phyloP scores from a whole-genome alignment of 2,888 invertebrate species.

The Argyresthia goedartella region DNA sequence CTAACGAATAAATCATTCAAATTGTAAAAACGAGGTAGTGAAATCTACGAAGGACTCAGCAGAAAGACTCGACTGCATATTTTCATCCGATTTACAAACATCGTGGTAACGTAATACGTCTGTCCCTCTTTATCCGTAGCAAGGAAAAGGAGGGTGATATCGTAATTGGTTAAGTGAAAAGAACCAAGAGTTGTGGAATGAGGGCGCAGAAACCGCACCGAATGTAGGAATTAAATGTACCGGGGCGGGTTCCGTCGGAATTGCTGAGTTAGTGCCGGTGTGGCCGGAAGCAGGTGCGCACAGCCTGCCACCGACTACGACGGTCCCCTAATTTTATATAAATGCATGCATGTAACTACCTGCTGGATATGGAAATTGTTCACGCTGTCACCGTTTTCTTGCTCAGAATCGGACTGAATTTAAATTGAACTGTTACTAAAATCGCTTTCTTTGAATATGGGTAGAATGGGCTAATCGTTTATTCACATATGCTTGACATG shows the following conservation, averaged over 20 bases:
- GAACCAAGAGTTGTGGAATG: background rate
- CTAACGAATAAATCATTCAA: constrained; percentile 5
- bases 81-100: background rate
- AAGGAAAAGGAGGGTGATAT: background rate
- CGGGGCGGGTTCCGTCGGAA: constrained; percentile 35
- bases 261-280: constrained; percentile 49
- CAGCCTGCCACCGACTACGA: constrained; percentile 30
- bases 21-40: constrained; percentile 5
- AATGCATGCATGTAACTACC: constrained; percentile 4
- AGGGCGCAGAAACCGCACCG: constrained; percentile 10
- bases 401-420: constrained; percentile 3
- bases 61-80: constrained; percentile 3
- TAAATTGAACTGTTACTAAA: no score
- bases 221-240: constrained; percentile 46
- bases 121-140: background rate
- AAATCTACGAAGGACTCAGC: constrained; percentile 9
- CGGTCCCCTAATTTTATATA: constrained; percentile 52
- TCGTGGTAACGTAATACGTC: background rate
- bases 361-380: constrained; percentile 5
- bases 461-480: no score
- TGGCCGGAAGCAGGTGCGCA: constrained; percentile 48
- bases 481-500: no score
- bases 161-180: background rate
- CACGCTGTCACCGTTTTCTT: background rate
- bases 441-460: no score